Evolutionary conservation across 2,888 invertebrate species (phyloP), one percentile per base, ranked within the genome.

Genomic region (Eremobia ochroleuca): DNA sequence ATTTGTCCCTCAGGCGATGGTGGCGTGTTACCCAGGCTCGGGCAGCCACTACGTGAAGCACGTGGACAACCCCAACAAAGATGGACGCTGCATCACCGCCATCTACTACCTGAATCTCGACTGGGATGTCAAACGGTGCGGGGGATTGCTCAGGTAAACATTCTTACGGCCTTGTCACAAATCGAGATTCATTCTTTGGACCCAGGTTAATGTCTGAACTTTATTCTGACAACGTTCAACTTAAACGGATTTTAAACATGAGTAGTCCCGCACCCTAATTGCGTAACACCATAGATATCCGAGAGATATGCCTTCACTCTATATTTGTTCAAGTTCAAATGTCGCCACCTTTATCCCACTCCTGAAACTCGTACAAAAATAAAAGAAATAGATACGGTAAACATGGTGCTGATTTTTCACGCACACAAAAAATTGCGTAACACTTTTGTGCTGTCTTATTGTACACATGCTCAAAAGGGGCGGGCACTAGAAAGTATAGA

Each of bases 71-170:
- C 99, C 99, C 11, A 99, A 99, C 94, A 98, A 98, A 91, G 99
- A 99, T 95, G 99, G 99, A 31, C 97, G 99, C 85, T 99, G 99
- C 93, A 99, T 99, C 92, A 99, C 99, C 13, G 98, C 99, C 83
- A 99, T 99, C 91, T 99, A 99, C 96, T 99, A 99, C 97, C 97
- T 99, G 91, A 99, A 99, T 96, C 97, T 98, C 92, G 98, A 99
- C 96, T 99, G 99, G 99, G 98, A 99, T 94, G 97, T 98, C 73
- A 97, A 97, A 93, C 98, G 98, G 90, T 97, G 97, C 93, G 99
- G 99, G 6, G 99, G 99, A 18, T 97, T 99, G 62, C 97, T 99
- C 87, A 97, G 99, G 97, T 97, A 92, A 84, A 37, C 34, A 13
- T 11, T 34, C 21, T 25, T 61, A 5, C 11, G 34, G 11, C 25